Evolutionary conservation across 2,797 vertebrate species (phyloP).

Genomic region (Distichodus sexfasciatus): DNA sequence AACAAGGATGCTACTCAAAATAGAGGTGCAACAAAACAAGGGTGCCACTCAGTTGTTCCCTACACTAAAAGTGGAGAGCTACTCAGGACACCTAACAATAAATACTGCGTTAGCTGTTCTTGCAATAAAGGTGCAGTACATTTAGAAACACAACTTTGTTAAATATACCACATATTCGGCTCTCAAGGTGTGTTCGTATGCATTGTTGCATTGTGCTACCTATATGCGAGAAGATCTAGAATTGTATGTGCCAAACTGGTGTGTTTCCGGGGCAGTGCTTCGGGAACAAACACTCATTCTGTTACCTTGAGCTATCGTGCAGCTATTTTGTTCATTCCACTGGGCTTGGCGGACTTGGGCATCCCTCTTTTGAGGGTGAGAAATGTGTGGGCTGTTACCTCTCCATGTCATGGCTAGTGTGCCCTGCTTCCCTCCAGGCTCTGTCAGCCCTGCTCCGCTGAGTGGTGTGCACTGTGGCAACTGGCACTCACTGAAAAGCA

Average conservation of each 20-base stretch:
- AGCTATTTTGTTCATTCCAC: neutral
- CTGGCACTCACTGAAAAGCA: conserved; percentile 40
- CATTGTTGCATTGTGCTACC: neutral
- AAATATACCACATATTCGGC: no score
- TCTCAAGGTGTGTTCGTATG: no score
- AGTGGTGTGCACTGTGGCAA: conserved; percentile 32
- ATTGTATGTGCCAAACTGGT: neutral
- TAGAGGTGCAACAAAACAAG: no score
- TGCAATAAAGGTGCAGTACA: no score
- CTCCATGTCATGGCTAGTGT: conserved; percentile 34
- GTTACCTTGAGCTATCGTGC: neutral
- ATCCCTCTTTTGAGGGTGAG: conserved; percentile 30
- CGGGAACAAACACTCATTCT: neutral
- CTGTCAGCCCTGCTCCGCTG: conserved; percentile 30
- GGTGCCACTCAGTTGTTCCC: no score
- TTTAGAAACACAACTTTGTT: no score
- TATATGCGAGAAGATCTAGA: neutral
- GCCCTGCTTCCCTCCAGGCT: conserved; percentile 43
- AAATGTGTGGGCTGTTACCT: conserved; percentile 39
- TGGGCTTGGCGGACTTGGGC: conserved; percentile 26
- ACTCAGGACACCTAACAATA: no score
- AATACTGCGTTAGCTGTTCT: no score
- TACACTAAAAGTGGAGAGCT: no score
- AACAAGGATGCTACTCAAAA: no score
- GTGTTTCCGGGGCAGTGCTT: neutral